Evolutionary conservation across 2,888 invertebrate genomes (phyloP).

Genomic region (Drosophila prostipennis): DNA sequence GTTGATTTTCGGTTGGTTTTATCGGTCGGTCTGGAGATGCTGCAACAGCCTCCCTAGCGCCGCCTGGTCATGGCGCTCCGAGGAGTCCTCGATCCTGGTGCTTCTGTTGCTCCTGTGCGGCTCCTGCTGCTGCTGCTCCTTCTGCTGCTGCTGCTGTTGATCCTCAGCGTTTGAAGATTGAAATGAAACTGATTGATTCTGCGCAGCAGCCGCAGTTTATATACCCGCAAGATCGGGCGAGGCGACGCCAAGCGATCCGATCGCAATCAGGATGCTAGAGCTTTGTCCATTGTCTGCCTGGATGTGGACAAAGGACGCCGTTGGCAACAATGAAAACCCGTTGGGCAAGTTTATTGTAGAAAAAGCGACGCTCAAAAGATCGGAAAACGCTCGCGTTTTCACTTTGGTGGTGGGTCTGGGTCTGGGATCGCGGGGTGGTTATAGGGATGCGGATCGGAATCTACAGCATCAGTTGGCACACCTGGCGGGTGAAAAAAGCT

Average conservation of each 20-base stretch:
- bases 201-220: constrained; percentile 77
- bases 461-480: constrained; percentile 62
- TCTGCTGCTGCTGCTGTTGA: constrained; percentile 61
- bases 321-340: constrained; percentile 73
- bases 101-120: constrained; percentile 58
- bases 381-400: constrained; percentile 62
- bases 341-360: constrained; percentile 78
- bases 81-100: constrained; percentile 46
- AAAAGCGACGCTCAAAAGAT: constrained; percentile 69
- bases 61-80: constrained; percentile 59
- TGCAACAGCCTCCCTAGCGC: constrained; percentile 66
- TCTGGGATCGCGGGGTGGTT: constrained; percentile 40
- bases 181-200: constrained; percentile 83
- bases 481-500: constrained; percentile 68
- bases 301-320: constrained; percentile 54
- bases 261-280: constrained; percentile 54
- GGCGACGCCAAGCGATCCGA: constrained; percentile 28
- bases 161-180: constrained; percentile 79
- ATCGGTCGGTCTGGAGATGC: constrained; percentile 50
- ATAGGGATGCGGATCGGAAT: neutral
- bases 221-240: constrained; percentile 55
- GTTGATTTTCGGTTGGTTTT: constrained; percentile 15
- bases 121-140: constrained; percentile 55
- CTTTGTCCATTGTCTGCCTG: constrained; percentile 71
- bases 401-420: constrained; percentile 64